These are phyloP conservation scores for Amiota communis DNA, from an alignment of 2,888 invertebrate genomes.

Conservation along the genomic window DNA sequence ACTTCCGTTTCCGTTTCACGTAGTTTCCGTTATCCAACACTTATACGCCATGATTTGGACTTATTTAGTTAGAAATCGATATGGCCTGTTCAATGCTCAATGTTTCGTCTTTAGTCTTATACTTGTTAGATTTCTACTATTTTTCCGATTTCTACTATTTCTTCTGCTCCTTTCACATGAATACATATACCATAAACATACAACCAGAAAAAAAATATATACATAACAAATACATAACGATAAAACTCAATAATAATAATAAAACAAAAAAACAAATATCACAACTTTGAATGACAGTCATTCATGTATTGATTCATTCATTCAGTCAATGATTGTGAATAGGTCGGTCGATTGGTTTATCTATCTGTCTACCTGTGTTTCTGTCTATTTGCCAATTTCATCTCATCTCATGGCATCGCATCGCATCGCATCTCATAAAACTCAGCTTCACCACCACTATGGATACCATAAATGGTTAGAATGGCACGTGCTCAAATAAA, in stretches of 20 bases:
- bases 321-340: background rate
- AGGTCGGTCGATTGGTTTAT: background rate
- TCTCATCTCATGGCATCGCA: too few relatives aligned
- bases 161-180: background rate
- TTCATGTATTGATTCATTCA: slow-evolving; percentile 3
- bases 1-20: slow-evolving; percentile 39
- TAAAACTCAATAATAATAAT: background rate
- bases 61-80: slow-evolving; percentile 53
- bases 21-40: slow-evolving; percentile 29
- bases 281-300: slow-evolving; percentile 8
- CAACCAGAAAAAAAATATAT: too few relatives aligned
- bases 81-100: slow-evolving; percentile 27
- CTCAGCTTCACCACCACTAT: background rate
- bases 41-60: background rate
- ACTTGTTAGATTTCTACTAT: background rate
- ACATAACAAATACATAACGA: background rate
- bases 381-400: too few relatives aligned
- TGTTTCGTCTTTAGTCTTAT: background rate
- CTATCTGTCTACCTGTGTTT: too few relatives aligned
- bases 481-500: background rate
- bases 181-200: too few relatives aligned
- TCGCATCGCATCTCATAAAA: background rate
- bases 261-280: slow-evolving; percentile 14
- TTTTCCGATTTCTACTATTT: background rate
- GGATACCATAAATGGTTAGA: too few relatives aligned